Base-by-base conservation (phyloP, 1,140 invertebrate genomes). In the Platorchestia sp. region DNA sequence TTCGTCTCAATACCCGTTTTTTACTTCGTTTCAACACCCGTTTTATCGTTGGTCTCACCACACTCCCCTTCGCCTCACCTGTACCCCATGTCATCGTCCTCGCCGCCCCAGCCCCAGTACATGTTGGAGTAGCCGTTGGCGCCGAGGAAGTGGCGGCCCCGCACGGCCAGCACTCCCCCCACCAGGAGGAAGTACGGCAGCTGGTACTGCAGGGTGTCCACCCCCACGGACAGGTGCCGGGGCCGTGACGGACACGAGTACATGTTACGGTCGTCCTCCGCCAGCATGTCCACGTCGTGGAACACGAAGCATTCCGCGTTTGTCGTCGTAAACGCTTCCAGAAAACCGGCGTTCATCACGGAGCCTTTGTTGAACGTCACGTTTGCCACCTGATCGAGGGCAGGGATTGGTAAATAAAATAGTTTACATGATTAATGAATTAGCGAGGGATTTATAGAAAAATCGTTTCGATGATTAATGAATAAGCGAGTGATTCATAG, bases 171-270 rank as follows among this genome's bases (percentile, higher is more conserved):
- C 0, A 98, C 98, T 16, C 98, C 98, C 40, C 98, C 98, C 97
- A 99, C 99, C 91, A 96, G 96, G 44, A 95, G 95, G 95, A 95
- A 95, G 95, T 96, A 96, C 14, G 96, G 96, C 41, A 96, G 90
- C 91, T 95, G 99, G 98, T 99, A 99, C 96, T 98, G 98, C 96
- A 99, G 98, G 96, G 98, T 98, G 97, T 99, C 98, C 53, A 99
- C 98, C 27, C 99, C 99, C 0, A 99, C 99, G 53, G 99, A 99
- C 98, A 99, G 99, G 97, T 99, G 99, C 91, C 99, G 97, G 0
- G 99, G 99, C 97, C 99, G 98, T 86, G 97, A 96, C 6, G 98
- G 97, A 97, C 98, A 98, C 6, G 97, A 97, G 97, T 98, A 98
- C 47, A 98, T 96, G 96, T 98, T 98, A 42, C 98, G 97, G 96